phyloP scores from a whole-genome alignment of 2,888 invertebrate species.

The Punctoribates punctum region DNA sequence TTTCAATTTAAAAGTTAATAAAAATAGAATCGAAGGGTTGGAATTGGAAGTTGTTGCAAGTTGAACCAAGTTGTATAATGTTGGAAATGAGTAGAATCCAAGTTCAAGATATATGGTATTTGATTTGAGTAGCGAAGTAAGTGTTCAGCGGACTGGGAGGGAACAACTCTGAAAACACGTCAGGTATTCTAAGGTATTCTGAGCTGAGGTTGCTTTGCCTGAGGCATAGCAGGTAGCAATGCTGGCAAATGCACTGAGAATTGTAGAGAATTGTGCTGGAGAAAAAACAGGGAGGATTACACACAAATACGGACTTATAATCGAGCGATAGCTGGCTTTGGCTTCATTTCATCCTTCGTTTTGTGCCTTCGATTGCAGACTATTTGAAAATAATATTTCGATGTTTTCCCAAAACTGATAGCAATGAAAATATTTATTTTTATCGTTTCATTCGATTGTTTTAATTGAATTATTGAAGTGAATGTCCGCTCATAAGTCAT shows the following conservation, averaged over 20 bases:
- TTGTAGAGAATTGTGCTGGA: too few relatives aligned
- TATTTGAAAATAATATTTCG: neutral
- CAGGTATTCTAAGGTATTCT: conserved; percentile 12
- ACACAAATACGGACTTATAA: neutral
- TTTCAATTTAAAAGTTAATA: too few relatives aligned
- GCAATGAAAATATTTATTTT: too few relatives aligned
- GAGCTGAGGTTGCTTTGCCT: neutral
- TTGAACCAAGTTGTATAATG: too few relatives aligned
- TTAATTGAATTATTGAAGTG: too few relatives aligned
- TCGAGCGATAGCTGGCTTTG: neutral
- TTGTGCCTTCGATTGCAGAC: neutral
- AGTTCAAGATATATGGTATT: too few relatives aligned
- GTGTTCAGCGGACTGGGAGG: neutral
- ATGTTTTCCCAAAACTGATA: neutral
- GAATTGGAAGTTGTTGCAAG: too few relatives aligned
- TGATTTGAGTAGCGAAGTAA: too few relatives aligned
- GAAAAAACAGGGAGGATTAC: neutral
- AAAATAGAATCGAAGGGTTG: too few relatives aligned
- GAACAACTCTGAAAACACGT: conserved; percentile 20
- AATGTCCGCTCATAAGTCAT: too few relatives aligned
- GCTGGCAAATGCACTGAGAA: neutral
- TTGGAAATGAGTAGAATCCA: too few relatives aligned
- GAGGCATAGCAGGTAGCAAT: conserved; percentile 2
- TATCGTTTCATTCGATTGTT: too few relatives aligned
- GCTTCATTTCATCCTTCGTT: conserved; percentile 1